Evolutionary conservation across 2,113 vertebrate species (phyloP).

Genomic region (Zingel zingel): DNA sequence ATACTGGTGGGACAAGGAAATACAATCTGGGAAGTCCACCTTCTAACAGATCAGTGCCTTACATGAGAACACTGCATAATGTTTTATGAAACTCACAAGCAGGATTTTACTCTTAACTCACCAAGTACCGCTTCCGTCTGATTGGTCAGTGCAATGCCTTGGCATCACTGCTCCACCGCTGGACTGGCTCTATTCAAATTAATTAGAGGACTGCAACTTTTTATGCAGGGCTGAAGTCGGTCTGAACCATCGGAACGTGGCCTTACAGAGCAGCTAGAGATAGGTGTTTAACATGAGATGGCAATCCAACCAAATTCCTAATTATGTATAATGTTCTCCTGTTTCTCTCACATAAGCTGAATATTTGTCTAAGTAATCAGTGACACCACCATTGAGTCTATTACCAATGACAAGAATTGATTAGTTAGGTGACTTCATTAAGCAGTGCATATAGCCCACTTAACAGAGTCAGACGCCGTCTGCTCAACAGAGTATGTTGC

Average conservation of each 20-base stretch:
- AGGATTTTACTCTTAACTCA: neutral
- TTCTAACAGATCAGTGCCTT: neutral
- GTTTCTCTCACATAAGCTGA: neutral
- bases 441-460: neutral
- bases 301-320: neutral
- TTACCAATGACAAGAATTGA: neutral
- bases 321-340: neutral
- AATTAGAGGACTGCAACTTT: neutral
- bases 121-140: neutral
- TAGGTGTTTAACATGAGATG: neutral
- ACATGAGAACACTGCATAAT: neutral
- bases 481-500: neutral
- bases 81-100: neutral
- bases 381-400: neutral
- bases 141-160: neutral
- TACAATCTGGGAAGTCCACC: neutral
- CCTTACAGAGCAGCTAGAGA: no score
- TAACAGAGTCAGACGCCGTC: neutral
- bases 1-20: neutral
- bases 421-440: slow-evolving; percentile 13
- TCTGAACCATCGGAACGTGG: no score
- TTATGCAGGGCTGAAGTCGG: neutral
- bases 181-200: neutral
- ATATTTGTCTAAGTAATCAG: neutral
- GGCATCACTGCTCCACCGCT: neutral